A percentile compares a stretch with the other conserved stretches of the same genome.
Evolutionary conservation across 2,888 invertebrate species (phyloP).

Genomic region (Syrphus vitripennis): DNA sequence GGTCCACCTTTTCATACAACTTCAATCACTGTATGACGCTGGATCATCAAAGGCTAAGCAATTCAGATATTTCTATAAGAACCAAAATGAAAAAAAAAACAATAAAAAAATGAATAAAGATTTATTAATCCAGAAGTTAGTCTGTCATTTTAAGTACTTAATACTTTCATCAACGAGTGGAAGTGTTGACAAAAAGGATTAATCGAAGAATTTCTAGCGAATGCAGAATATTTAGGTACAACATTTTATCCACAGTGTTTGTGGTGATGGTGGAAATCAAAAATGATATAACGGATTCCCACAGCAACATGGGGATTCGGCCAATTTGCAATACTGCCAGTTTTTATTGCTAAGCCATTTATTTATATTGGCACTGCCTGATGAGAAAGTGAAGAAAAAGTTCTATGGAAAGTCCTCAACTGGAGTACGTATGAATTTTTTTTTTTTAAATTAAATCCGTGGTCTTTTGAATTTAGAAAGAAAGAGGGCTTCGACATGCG

Average conservation of each 20-base stretch:
- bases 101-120: slow-evolving; percentile 34
- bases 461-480: not conserved
- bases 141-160: slow-evolving; percentile 27
- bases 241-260: slow-evolving; percentile 18
- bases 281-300: slow-evolving; percentile 24
- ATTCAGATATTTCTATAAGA: slow-evolving; percentile 5
- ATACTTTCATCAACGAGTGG: slow-evolving; percentile 14
- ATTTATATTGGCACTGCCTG: not conserved
- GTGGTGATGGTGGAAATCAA: slow-evolving; percentile 16
- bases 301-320: slow-evolving; percentile 23
- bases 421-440: slow-evolving; percentile 45
- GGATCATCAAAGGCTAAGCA: slow-evolving; percentile 1
- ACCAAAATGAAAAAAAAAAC: not conserved
- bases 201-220: slow-evolving; percentile 19
- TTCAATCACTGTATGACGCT: not conserved
- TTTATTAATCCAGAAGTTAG: slow-evolving; percentile 51
- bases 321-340: slow-evolving; percentile 41
- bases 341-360: slow-evolving; percentile 4
- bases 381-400: not conserved
- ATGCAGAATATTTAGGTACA: not conserved
- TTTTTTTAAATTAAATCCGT: slow-evolving; percentile 52
- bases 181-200: slow-evolving; percentile 48
- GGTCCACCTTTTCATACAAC: not conserved
- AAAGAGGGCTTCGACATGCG: not conserved
- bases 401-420: slow-evolving; percentile 39